Base-by-base conservation (phyloP, 1,140 invertebrate genomes). In the Dreissena polymorpha region DNA sequence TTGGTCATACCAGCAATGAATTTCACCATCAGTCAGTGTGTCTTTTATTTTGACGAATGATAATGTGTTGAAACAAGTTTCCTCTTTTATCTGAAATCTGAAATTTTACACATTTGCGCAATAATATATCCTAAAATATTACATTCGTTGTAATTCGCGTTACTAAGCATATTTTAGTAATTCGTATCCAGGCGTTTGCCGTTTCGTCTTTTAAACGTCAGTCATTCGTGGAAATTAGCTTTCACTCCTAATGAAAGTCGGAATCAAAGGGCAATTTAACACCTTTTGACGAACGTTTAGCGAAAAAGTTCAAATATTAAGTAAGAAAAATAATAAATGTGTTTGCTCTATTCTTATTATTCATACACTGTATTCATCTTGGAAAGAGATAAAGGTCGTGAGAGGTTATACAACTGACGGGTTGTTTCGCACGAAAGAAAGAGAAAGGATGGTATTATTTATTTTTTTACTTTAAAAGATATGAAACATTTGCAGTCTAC, bases 21-120 rank as follows among this genome's bases (percentile, higher is more conserved):
- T 14, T 68, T 3, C 67, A 63, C 2, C 10, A n/a, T 5, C 29
- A 68, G 67, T 2, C 67, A 2, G 18, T 68, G 16, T 68, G 23
- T 68, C 23, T 68, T 68, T 25, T 18, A 68, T 68, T 68, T 68
- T 23, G 18, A 68, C 1, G 67, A 27, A 25, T 1, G 67, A 68
- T n/a, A 68, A 2, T 27, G 23, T 13, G 16, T 68, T 21, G 25
- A 16, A 68, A 27, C 16, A 21, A 68, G 67, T 18, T 25, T 68
- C n/a, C 67, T 68, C 67, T 25, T 68, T 68, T n/a, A n/a, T n/a
- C n/a, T 68, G 18, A 23, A 27, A 68, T 68, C 18, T 68, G 67
- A 68, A 27, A 68, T 5, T 68, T 25, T 2, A 68, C 39, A 39
- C 18, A 23, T 21, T 8, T 68, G 1, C 18, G 16, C 23, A 68